A percentile compares a stretch with the other conserved stretches of the same genome.
These are phyloP conservation scores for Microcebus griseorufus DNA, from an alignment of 2,113 vertebrate species.

Conservation along the genomic window DNA sequence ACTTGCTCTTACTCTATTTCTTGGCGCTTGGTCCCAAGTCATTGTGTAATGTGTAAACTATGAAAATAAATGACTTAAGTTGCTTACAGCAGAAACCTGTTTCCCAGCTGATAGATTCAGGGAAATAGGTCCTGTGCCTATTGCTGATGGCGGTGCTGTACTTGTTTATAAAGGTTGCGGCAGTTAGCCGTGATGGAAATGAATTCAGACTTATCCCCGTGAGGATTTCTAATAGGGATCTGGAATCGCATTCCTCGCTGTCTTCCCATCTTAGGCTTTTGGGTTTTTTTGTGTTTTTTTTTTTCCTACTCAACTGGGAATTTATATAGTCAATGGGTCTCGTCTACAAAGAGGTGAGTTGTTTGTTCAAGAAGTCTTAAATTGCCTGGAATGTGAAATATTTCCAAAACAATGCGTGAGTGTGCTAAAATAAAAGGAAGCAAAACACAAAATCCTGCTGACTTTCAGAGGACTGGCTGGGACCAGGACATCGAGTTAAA, in stretches of 20 bases:
- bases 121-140: neutral
- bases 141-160: neutral
- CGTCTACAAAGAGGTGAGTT: slow-evolving; percentile 33
- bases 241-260: neutral
- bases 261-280: neutral
- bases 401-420: slow-evolving; percentile 65
- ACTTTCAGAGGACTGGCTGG: neutral
- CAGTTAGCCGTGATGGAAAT: neutral
- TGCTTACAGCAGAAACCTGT: neutral
- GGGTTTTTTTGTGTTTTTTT: neutral
- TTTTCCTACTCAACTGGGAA: neutral
- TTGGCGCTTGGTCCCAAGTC: neutral
- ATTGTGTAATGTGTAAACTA: slow-evolving; percentile 55
- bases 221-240: neutral
- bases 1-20: neutral
- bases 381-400: slow-evolving; percentile 50
- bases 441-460: slow-evolving; percentile 23
- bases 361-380: slow-evolving; percentile 51
- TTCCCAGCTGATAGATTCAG: neutral
- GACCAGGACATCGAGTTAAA: neutral
- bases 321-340: neutral
- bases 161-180: neutral
- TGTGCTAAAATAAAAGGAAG: slow-evolving; percentile 33
- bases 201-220: neutral
- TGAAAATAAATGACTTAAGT: neutral